Evolutionary conservation across 2,888 invertebrate species (phyloP).

Genomic region (Tubiluchus corallicola): DNA sequence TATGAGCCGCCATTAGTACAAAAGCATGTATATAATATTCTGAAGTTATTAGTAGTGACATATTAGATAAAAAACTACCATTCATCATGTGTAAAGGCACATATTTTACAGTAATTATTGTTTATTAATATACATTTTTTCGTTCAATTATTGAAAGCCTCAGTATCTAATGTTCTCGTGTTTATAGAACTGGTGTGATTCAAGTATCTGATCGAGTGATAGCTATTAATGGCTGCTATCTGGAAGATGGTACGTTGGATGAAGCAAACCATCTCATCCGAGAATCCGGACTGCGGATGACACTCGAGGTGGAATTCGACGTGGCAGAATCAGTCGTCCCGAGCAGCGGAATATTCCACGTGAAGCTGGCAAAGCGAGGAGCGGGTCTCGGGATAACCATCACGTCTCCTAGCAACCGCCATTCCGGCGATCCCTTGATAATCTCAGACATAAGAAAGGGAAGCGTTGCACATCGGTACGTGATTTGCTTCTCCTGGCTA

Average conservation of each 20-base stretch:
- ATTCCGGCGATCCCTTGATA: conserved; percentile 45
- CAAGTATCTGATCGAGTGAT: conserved; percentile 56
- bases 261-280: conserved; percentile 29
- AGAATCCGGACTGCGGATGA: conserved; percentile 38
- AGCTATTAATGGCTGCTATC: conserved; percentile 58
- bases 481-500: no score
- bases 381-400: conserved; percentile 76
- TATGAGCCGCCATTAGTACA: no score
- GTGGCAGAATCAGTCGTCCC: conserved; percentile 79
- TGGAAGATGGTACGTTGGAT: conserved; percentile 27
- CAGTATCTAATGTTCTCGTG: no score
- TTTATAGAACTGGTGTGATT: no score
- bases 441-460: conserved; percentile 77
- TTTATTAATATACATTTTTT: neutral
- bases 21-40: no score
- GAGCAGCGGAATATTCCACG: conserved; percentile 71
- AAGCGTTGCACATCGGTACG: conserved; percentile 63
- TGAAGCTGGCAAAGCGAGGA: conserved; percentile 52
- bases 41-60: no score
- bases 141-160: neutral
- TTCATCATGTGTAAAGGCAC: no score
- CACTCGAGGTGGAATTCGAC: conserved; percentile 66
- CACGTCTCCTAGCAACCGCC: conserved; percentile 31
- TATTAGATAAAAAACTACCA: no score
- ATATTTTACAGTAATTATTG: no score